Evolutionary conservation across 2,797 vertebrate species (phyloP).

Genomic region (Stomatorhinus walkeri): DNA sequence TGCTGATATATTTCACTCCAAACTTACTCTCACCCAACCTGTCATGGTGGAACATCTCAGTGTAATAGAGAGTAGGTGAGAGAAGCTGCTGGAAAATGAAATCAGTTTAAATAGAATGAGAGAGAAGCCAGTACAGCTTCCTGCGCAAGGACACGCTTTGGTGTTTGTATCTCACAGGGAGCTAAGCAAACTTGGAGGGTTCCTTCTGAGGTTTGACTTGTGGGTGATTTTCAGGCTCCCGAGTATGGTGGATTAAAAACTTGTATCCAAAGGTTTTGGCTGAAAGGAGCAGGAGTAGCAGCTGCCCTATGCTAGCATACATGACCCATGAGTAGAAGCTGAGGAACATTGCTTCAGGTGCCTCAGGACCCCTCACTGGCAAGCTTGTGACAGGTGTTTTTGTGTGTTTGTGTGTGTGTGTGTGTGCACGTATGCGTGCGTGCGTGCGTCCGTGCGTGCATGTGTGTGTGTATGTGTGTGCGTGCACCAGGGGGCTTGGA

Average conservation of each 20-base stretch:
- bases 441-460: background rate
- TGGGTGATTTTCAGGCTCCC: background rate
- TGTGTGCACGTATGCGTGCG: background rate
- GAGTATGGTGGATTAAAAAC: background rate
- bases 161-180: background rate
- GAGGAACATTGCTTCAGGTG: background rate
- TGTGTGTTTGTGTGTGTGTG: background rate
- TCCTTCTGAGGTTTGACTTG: background rate
- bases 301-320: background rate
- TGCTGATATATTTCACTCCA: background rate
- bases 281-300: background rate
- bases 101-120: background rate
- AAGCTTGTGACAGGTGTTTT: background rate
- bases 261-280: background rate
- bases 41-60: background rate
- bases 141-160: background rate
- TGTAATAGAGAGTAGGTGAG: background rate
- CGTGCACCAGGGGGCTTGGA: constrained; percentile 74
- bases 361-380: background rate
- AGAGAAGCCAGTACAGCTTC: background rate
- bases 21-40: background rate
- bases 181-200: background rate
- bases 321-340: background rate
- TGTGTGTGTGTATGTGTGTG: background rate
- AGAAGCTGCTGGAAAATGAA: background rate